Evolutionary conservation across 2,797 vertebrate species (phyloP).

Genomic region (Poecilia velifera): DNA sequence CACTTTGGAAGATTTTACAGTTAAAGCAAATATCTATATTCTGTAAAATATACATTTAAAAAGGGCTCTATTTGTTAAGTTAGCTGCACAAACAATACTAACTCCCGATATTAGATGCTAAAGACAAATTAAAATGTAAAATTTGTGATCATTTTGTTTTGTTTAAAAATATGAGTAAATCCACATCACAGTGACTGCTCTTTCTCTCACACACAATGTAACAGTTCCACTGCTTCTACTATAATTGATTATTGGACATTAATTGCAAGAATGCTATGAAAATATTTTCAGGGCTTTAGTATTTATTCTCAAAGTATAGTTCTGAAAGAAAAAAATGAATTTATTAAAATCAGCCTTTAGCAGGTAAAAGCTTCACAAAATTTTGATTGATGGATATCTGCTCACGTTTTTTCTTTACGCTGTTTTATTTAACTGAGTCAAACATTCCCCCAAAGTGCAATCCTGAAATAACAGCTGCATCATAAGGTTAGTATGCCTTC

Average conservation of each 20-base stretch:
- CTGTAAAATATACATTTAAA: not conserved
- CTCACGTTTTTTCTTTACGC: not conserved
- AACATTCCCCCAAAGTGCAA: not conserved
- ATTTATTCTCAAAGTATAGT: not conserved
- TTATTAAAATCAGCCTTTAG: not conserved
- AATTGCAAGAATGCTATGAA: not conserved
- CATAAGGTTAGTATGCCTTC: slow-evolving; percentile 19
- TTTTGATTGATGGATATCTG: not conserved
- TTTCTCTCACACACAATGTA: not conserved
- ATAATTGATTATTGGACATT: not conserved
- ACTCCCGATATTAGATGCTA: not conserved
- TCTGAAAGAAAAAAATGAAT: not conserved
- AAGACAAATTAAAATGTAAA: not conserved
- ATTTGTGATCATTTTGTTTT: not conserved
- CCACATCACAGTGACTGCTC: not conserved
- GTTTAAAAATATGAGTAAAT: not conserved
- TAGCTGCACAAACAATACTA: not conserved
- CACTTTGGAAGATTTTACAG: not conserved
- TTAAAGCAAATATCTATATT: not conserved
- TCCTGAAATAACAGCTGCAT: slow-evolving; percentile 11
- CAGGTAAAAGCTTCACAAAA: not conserved
- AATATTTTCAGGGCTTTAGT: not conserved
- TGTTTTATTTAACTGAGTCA: not conserved
- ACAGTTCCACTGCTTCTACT: not conserved
- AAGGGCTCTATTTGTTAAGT: not conserved